Evolutionary conservation across 2,797 vertebrate species (phyloP).

Genomic region (Meda fulgida): DNA sequence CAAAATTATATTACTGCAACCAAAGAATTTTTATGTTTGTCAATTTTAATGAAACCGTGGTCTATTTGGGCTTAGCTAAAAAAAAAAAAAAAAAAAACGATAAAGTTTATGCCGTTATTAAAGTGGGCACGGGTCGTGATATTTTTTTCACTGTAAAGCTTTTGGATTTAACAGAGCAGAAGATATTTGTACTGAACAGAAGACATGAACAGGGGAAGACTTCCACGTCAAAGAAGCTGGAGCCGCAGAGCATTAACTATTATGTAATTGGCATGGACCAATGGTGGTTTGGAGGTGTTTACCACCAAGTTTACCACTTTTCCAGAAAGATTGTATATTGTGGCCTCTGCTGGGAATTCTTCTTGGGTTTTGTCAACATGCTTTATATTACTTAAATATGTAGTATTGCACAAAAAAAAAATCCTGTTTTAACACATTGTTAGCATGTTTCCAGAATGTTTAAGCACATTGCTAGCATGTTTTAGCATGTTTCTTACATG

Average conservation of each 20-base stretch:
- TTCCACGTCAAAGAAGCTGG: too few relatives aligned
- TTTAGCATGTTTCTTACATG: background rate
- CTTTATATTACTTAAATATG: too few relatives aligned
- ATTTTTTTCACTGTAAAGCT: background rate
- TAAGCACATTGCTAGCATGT: background rate
- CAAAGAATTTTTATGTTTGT: too few relatives aligned
- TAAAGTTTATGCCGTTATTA: background rate
- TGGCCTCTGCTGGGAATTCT: background rate
- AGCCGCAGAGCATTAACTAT: too few relatives aligned
- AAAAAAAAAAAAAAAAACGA: too few relatives aligned
- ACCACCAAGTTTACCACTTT: background rate
- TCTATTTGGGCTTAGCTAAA: background rate
- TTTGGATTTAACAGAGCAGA: too few relatives aligned
- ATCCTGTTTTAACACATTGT: background rate
- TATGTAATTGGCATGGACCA: background rate
- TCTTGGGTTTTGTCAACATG: background rate
- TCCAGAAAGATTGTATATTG: background rate
- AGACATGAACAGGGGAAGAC: too few relatives aligned
- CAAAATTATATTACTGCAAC: background rate
- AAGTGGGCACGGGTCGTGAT: background rate
- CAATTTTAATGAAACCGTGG: too few relatives aligned
- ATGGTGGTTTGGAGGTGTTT: background rate
- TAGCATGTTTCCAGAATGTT: background rate
- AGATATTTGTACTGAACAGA: too few relatives aligned
- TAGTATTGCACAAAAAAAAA: too few relatives aligned